phyloP scores from a whole-genome alignment of 2,888 invertebrate genomes.

The Omphaloscelis lunosa region DNA sequence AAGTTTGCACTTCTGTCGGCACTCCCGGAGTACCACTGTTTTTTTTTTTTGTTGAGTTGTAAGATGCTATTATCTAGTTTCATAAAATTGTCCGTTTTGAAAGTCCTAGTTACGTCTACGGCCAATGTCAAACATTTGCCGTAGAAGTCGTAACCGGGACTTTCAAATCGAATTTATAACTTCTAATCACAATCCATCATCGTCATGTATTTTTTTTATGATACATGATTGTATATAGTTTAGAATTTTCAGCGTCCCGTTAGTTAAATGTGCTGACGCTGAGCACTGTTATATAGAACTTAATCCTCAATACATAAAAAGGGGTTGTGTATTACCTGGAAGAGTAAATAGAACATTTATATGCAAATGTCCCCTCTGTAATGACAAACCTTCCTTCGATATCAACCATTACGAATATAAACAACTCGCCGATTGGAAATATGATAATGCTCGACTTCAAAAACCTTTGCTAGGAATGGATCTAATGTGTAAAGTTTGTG shows the following conservation, averaged over 20 bases:
- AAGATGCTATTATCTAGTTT: no score
- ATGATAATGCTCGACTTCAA: conserved; percentile 78
- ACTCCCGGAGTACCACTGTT: no score
- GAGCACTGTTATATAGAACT: conserved; percentile 80
- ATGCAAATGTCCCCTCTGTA: conserved; percentile 85
- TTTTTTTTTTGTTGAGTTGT: not conserved
- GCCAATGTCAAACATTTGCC: not conserved
- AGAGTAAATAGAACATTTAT: conserved; percentile 79
- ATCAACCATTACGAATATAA: conserved; percentile 76
- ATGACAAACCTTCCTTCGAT: conserved; percentile 80
- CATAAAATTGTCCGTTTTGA: not conserved
- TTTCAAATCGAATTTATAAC: not conserved
- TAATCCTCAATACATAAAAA: conserved; percentile 79
- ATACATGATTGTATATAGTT: not conserved
- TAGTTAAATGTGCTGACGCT: conserved; percentile 69
- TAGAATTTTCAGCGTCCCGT: conserved; percentile 68
- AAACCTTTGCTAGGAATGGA: conserved; percentile 69
- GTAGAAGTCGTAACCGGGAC: no score
- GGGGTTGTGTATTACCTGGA: conserved; percentile 78
- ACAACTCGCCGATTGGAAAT: conserved; percentile 79
- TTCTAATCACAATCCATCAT: not conserved
- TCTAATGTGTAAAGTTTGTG: conserved; percentile 80
- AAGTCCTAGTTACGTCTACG: not conserved
- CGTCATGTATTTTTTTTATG: not conserved
- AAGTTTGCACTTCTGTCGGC: no score